These are phyloP conservation scores for Stegodyphus mimosarum DNA, from an alignment of 1,140 invertebrate species.

Conservation along the genomic window DNA sequence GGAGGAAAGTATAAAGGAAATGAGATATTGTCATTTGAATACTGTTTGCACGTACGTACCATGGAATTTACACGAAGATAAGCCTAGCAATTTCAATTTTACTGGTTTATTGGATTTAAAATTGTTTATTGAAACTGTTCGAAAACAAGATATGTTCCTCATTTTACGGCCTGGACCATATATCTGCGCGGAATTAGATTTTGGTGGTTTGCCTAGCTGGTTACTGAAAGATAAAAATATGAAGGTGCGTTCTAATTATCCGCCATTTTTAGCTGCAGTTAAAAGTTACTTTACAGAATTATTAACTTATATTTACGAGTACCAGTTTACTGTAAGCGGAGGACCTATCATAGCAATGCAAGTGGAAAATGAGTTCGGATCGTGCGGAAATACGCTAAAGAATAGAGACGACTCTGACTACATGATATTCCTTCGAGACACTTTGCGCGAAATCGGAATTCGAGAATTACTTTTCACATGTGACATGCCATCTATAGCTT, in stretches of 20 bases:
- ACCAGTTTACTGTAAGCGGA: constrained; percentile 66
- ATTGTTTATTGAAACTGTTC: constrained; percentile 68
- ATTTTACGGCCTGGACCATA: constrained; percentile 71
- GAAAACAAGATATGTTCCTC: constrained; percentile 69
- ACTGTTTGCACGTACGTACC: constrained; percentile 71
- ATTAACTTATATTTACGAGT: constrained; percentile 66
- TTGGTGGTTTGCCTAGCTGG: constrained; percentile 69
- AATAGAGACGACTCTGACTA: constrained; percentile 9
- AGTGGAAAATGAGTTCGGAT: constrained; percentile 64
- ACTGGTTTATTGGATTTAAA: constrained; percentile 65
- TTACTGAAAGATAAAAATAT: constrained; percentile 62
- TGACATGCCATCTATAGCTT: constrained; percentile 4
- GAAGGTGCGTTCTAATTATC: constrained; percentile 56
- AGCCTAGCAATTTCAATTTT: constrained; percentile 64
- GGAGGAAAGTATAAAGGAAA: constrained; percentile 70
- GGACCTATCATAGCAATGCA: constrained; percentile 69
- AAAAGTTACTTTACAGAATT: constrained; percentile 66
- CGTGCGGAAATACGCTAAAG: constrained; percentile 8
- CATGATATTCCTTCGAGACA: constrained; percentile 7
- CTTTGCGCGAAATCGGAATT: constrained; percentile 4
- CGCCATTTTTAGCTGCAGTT: constrained; percentile 65
- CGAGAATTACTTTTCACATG: constrained; percentile 50
- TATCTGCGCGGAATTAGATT: constrained; percentile 72
- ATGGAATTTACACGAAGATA: constrained; percentile 71
- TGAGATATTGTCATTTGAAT: constrained; percentile 70